Base-by-base conservation (phyloP, 37 sponge, comb jelly and placozoan species). In the Petrosia ficiformis region DNA sequence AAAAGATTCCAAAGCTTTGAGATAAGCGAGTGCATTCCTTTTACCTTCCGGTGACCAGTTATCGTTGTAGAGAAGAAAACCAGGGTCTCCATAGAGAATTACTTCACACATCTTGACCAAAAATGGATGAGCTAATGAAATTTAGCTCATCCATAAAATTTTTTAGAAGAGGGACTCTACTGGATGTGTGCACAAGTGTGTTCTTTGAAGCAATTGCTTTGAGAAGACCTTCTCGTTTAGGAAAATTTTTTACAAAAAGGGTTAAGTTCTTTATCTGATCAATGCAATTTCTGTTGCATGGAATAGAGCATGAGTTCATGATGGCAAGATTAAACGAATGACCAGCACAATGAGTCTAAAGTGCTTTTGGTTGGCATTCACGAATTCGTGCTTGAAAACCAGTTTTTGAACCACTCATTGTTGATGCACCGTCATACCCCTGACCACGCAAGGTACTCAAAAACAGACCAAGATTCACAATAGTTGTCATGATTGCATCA, bases 341-440 rank as follows among this genome's bases (percentile, higher is more conserved):
- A 1, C 76, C 86, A 79, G 48, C 74, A 74, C 86, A 86, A 67
- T 81, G 81, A n/a, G 66, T 68, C 35, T 89, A 84, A 30, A 65
- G 38, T 26, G 90, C 84, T 28, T 68, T 42, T 41, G 78, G 82
- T 52, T 81, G n/a, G 37, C 43, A n/a, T 44, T 84, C 58, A 38
- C 31, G 64, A 31, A 81, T 70, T 2, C 68, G 32, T 64, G 74
- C 73, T 38, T 80, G 87, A 10, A 86, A 75, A 36, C 81, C 87
- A 71, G 73, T 67, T 66, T 77, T 87, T 42, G 77, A 36, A 31
- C 88, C 88, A 81, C 88, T 81, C 88, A 87, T 82, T 25, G 77
- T 82, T 58, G 81, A 40, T 34, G 87, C 82, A 6, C 88, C 82
- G 77, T 87, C 88, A 72, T 82, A 87, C 72, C 88, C 82, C 54